Conservation (phyloP, 2,888 invertebrate genomes). For the Willowsia nigromaculata region DNA sequence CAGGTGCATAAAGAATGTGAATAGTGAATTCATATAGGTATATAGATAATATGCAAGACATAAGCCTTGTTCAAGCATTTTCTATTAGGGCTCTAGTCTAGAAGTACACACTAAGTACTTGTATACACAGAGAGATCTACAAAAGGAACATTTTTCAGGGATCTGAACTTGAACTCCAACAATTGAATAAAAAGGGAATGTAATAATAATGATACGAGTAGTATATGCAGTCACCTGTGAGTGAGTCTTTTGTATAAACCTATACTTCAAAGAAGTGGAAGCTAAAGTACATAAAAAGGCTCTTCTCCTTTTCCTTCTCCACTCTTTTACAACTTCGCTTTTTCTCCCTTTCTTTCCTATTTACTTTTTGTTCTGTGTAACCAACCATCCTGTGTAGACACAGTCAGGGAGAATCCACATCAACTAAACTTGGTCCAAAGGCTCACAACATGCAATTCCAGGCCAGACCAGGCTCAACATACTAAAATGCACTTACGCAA, state of each 20-base stretch:
- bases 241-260: conserved; percentile 39
- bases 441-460: background rate
- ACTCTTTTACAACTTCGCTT: conserved; percentile 25
- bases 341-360: conserved; percentile 1
- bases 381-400: conserved; percentile 28
- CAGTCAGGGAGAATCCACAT: background rate
- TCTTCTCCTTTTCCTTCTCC: conserved; percentile 40
- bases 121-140: background rate
- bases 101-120: background rate
- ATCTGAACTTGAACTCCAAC: conserved; percentile 67
- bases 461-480: conserved; percentile 20
- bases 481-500: background rate
- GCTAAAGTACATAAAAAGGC: conserved; percentile 55
- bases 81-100: no score
- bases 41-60: no score
- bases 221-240: conserved; percentile 63
- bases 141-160: conserved; percentile 35
- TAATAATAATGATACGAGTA: conserved; percentile 51
- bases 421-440: background rate
- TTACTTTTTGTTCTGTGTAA: conserved; percentile 36
- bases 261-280: conserved; percentile 40
- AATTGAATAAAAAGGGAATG: conserved; percentile 60
- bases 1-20: background rate
- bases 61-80: no score
- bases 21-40: background rate